Evolutionary conservation across 2,888 invertebrate genomes (phyloP).

Genomic region (Pristionchus mayeri): DNA sequence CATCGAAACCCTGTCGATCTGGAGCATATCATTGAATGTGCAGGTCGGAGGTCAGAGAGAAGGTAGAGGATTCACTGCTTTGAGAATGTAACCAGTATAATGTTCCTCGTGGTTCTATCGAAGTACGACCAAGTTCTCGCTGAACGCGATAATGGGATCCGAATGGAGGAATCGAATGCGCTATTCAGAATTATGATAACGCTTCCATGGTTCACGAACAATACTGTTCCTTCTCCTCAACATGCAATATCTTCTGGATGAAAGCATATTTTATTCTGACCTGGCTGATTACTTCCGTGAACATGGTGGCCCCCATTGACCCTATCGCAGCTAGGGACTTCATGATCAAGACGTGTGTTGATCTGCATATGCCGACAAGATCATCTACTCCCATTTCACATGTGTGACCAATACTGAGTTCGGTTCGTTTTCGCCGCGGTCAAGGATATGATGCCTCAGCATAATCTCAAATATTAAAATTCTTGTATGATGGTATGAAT

Average conservation of each 20-base stretch:
- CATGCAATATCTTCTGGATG: constrained; percentile 97
- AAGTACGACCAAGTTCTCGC: constrained; percentile 86
- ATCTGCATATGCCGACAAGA: constrained; percentile 99
- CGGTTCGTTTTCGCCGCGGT: constrained; percentile 99
- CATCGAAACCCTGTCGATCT: constrained; percentile 99
- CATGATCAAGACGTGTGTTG: constrained; percentile 99
- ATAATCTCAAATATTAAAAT: constrained; percentile 99
- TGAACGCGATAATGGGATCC: constrained; percentile 99
- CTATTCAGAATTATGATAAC: constrained; percentile 99
- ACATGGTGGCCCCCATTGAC: constrained; percentile 99
- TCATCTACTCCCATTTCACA: constrained; percentile 99
- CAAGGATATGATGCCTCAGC: constrained; percentile 99
- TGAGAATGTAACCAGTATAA: constrained; percentile 99
- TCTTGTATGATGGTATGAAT: constrained; percentile 84
- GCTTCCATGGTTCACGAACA: constrained; percentile 99
- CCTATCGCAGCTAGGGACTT: constrained; percentile 99
- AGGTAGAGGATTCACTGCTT: constrained; percentile 84
- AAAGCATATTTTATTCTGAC: constrained; percentile 99
- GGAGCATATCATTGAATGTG: constrained; percentile 99
- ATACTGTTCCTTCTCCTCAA: constrained; percentile 97
- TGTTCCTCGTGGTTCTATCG: constrained; percentile 99
- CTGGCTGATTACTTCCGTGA: constrained; percentile 99
- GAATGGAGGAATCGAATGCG: constrained; percentile 99
- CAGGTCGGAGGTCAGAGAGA: constrained; percentile 81
- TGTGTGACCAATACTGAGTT: constrained; percentile 99